Percentiles rank a stretch among this genome's conserved stretches.
Conservation (phyloP, 2,113 vertebrate genomes). For the Conger conger region DNA sequence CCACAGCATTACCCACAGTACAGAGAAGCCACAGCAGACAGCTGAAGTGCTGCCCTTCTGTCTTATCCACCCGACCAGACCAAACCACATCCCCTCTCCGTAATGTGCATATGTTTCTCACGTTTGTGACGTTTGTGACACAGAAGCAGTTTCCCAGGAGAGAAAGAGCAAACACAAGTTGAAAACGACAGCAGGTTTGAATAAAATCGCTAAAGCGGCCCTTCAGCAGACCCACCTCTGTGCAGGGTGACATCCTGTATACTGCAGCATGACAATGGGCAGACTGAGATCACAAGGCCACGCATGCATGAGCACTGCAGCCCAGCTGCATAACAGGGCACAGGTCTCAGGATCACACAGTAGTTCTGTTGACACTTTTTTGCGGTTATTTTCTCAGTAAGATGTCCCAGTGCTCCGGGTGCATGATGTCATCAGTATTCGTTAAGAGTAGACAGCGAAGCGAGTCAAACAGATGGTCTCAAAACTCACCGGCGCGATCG, state of each 20-base stretch:
- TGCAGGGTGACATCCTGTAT: no score
- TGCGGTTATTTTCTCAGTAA: no score
- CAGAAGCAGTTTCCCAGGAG: neutral
- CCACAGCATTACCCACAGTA: no score
- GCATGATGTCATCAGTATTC: neutral
- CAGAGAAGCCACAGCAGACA: neutral
- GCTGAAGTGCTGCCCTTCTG: neutral
- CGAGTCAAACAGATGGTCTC: neutral
- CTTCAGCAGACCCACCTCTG: neutral
- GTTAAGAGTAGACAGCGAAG: neutral
- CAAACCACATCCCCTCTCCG: neutral
- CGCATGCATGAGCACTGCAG: no score
- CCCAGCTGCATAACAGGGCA: no score
- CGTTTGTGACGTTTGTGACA: no score
- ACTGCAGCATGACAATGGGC: no score
- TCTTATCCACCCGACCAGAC: neutral
- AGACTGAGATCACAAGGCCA: no score
- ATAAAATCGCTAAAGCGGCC: neutral
- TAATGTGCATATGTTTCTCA: neutral
- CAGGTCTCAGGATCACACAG: neutral
- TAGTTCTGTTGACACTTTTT: no score
- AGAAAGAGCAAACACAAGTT: neutral
- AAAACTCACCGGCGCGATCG: neutral
- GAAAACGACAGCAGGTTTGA: no score
- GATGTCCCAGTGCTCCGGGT: no score